Percentiles rank a stretch among this genome's conserved stretches.
These are phyloP conservation scores for Australoheros scitulus DNA, from an alignment of 2,113 vertebrate species.

Conservation along the genomic window DNA sequence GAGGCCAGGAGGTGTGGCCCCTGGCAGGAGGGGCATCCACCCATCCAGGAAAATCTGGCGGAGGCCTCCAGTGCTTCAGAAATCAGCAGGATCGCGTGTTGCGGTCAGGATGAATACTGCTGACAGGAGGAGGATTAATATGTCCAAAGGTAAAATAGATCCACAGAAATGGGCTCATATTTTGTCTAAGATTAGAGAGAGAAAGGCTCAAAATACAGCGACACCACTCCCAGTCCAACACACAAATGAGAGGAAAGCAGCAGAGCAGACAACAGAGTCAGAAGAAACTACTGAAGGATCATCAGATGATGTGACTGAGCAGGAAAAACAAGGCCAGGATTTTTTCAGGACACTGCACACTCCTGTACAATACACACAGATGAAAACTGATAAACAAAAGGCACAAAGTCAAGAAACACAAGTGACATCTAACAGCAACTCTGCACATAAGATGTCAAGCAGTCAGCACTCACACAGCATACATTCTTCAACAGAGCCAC, in stretches of 20 bases:
- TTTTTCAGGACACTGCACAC: not conserved
- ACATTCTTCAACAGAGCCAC: not conserved
- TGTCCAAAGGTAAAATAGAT: slow-evolving; percentile 87
- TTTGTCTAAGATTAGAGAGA: slow-evolving; percentile 88
- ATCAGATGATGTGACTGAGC: slow-evolving; percentile 59
- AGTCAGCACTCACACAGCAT: not conserved
- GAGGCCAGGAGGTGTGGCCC: slow-evolving; percentile 20
- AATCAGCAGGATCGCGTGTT: slow-evolving; percentile 42
- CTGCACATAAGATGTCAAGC: not conserved
- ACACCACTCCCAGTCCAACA: slow-evolving; percentile 38
- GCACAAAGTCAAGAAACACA: not conserved
- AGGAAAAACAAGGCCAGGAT: slow-evolving; percentile 49
- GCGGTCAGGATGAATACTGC: slow-evolving; percentile 78
- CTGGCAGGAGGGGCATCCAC: slow-evolving; percentile 44
- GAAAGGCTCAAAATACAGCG: slow-evolving; percentile 69
- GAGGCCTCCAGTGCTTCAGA: slow-evolving; percentile 31
- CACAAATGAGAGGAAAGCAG: slow-evolving; percentile 39
- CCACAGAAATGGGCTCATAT: slow-evolving; percentile 90
- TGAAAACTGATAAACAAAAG: not conserved
- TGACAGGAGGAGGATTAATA: slow-evolving; percentile 80
- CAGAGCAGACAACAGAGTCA: slow-evolving; percentile 22
- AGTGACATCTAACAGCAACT: not conserved
- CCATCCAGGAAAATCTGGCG: slow-evolving; percentile 72
- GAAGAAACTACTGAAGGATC: slow-evolving; percentile 60
- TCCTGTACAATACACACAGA: not conserved